phyloP scores from a whole-genome alignment of 2,113 vertebrate species.

The Trogon surrucura region DNA sequence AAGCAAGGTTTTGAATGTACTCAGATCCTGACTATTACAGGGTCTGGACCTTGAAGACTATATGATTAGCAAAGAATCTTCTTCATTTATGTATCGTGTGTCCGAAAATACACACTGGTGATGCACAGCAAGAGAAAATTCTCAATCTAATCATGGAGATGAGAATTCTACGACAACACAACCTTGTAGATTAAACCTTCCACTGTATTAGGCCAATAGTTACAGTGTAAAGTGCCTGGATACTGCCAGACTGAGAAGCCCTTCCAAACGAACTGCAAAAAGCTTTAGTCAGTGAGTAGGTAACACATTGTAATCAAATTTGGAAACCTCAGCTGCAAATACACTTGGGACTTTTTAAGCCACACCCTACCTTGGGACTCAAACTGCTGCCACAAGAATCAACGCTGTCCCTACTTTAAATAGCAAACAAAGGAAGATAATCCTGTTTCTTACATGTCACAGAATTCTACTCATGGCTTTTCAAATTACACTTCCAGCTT shows the following conservation, averaged over 20 bases:
- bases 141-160: neutral
- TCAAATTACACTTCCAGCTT: conserved; percentile 1
- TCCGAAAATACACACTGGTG: neutral
- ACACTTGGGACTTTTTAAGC: conserved; percentile 25
- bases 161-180: conserved; percentile 5
- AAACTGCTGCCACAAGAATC: conserved; percentile 29
- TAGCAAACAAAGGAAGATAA: conserved; percentile 29
- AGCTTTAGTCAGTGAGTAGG: neutral
- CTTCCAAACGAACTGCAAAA: conserved; percentile 3
- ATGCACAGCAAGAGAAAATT: neutral
- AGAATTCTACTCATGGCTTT: conserved; percentile 17
- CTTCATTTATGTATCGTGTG: neutral
- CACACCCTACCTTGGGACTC: conserved; percentile 20
- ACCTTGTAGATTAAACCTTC: conserved; percentile 16
- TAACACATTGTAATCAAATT: neutral
- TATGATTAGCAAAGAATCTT: neutral
- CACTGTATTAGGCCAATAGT: conserved; percentile 14
- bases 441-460: conserved; percentile 16
- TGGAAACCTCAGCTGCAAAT: conserved; percentile 38
- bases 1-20: neutral
- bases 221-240: conserved; percentile 6
- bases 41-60: neutral
- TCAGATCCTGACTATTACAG: neutral
- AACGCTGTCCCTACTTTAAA: conserved; percentile 43
- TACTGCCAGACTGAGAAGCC: conserved; percentile 3